Conservation (phyloP, 2,888 invertebrate species). For the Brachylomia viminalis region DNA sequence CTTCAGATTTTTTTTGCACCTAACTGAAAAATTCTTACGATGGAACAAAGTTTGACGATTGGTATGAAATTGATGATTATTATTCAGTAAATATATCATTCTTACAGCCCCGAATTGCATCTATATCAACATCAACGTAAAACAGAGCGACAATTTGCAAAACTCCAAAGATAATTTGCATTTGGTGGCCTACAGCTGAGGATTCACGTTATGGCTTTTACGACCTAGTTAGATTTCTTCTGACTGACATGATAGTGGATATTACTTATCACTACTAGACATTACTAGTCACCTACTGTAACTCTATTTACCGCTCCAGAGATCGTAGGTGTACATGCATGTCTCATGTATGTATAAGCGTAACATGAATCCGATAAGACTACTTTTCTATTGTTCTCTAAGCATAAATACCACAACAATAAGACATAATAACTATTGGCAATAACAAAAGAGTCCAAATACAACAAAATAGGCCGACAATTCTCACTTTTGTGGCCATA, state of each 20-base stretch:
- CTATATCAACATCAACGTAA: no score
- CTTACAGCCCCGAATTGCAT: no score
- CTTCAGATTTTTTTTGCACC: no score
- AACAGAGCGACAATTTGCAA: no score
- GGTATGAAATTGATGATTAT: no score
- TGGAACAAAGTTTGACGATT: no score
- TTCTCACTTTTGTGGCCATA: conserved; percentile 76
- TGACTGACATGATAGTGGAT: not conserved
- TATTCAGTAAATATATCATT: no score
- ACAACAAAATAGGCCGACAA: conserved; percentile 5
- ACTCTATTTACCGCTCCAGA: not conserved
- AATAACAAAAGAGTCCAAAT: not conserved
- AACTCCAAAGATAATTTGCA: no score
- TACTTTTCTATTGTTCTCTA: not conserved
- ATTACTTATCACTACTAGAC: not conserved
- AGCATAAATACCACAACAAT: not conserved
- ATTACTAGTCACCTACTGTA: not conserved
- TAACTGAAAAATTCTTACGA: no score
- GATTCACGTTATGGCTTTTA: not conserved
- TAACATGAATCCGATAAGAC: not conserved
- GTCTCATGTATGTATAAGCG: not conserved
- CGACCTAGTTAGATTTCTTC: not conserved
- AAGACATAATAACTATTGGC: not conserved
- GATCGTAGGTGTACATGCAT: conserved; percentile 8
- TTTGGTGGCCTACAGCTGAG: no score